Evolutionary conservation across 1,140 invertebrate genomes (phyloP).

Genomic region (roundworm (Caenorhabditis elegans)): WBcel235 BX284604.4:11227001-11227500

Average conservation of each 20-base stretch:
- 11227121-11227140: neutral
- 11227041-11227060: neutral
- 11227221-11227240: no score
- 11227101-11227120: neutral
- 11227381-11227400: neutral
- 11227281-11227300: no score
- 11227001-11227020: slow-evolving; percentile 12
- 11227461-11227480: slow-evolving; percentile 23
- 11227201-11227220: no score
- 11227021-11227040: neutral
- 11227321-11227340: slow-evolving; percentile 2
- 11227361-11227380: neutral
- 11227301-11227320: no score
- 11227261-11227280: no score
- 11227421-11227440: slow-evolving; percentile 1
- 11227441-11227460: neutral
- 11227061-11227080: neutral
- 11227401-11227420: slow-evolving; percentile 3
- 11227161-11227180: no score
- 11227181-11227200: no score
- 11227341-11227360: slow-evolving; percentile 1
- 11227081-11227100: neutral
- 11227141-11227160: no score
- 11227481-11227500: slow-evolving; percentile 37
- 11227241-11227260: no score